Evolutionary conservation across 2,113 vertebrate genomes (phyloP).

Genomic region (Salvelinus alpinus): DNA sequence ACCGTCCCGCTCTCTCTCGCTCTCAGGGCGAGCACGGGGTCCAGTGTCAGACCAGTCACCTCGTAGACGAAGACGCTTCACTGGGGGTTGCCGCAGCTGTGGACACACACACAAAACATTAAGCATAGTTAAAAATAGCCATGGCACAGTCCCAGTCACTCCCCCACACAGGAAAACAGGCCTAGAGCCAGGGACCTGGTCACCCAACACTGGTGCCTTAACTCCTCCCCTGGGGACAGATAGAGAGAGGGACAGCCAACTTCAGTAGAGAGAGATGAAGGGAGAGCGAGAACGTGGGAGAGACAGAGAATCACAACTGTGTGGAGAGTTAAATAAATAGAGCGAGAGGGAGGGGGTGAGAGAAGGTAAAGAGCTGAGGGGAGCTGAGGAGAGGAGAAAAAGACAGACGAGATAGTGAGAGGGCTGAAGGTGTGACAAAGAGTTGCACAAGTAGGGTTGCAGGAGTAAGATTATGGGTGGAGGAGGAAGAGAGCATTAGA

Average conservation of each 20-base stretch:
- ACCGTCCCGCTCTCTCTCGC: slow-evolving; percentile 96
- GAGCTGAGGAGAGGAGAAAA: slow-evolving; percentile 21
- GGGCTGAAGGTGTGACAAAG: background rate
- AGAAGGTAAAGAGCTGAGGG: slow-evolving; percentile 8
- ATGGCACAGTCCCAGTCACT: slow-evolving; percentile 44
- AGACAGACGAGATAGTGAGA: slow-evolving; percentile 6
- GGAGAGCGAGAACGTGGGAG: background rate
- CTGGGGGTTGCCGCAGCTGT: slow-evolving; percentile 92
- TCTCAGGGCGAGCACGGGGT: slow-evolving; percentile 95
- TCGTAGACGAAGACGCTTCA: slow-evolving; percentile 92
- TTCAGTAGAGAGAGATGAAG: background rate
- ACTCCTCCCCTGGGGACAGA: background rate
- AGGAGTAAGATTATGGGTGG: background rate
- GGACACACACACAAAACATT: slow-evolving; percentile 2
- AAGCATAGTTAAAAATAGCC: slow-evolving; percentile 62
- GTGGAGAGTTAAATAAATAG: background rate
- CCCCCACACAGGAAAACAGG: slow-evolving; percentile 37
- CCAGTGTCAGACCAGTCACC: slow-evolving; percentile 99
- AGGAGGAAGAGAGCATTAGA: background rate
- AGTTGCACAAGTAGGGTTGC: no score
- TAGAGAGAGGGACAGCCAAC: background rate
- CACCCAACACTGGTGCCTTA: background rate
- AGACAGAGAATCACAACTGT: slow-evolving; percentile 26
- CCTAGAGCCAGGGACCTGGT: slow-evolving; percentile 31
- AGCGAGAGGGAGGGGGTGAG: slow-evolving; percentile 29